Evolutionary conservation across 1,140 invertebrate species (phyloP), one percentile per base, ranked within the genome.

Genomic region (Bemisia tabaci): DNA sequence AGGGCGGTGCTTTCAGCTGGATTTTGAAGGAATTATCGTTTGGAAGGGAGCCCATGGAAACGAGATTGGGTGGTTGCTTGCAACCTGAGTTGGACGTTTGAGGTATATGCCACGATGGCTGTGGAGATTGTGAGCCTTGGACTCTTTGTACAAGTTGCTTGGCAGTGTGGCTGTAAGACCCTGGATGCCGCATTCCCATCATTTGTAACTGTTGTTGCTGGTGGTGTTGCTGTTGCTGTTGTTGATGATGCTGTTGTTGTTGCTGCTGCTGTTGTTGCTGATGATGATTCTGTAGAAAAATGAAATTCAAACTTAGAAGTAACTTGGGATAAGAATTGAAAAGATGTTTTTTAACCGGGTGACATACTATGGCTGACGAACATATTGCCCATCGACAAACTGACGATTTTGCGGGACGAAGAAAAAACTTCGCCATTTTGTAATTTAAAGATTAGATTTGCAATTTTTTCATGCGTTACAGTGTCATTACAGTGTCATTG

Each of bases 21-120:
- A 80, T 81, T 74, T 81, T 81, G 75, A 74, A 80, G 69, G 82
- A 81, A 74, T 83, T 82, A 64, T 82, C 82, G 59, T 74, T 68
- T 70, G 75, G 74, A 70, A 75, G 69, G 64, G 70, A 59, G 24
- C 61, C 62, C 23, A 65, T 9, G 12, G 27, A 58, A 1, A 64
- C 27, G 2, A 60, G 64, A 1, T 62, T 25, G 11, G 66, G 62
- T 1, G 62, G 63, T 27, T 62, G 63, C 33, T 65, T 59, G 12
- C 21, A 22, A 60, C 17, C 26, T 74, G 73, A 71, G 76, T 72
- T 67, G 77, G 74, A 71, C 78, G 79, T 68, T 74, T 86, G 85
- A 65, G 85, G 85, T 67, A 84, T 86, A 74, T 86, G 85, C 85
- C 85, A 86, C 75, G 84, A 83, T 68, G 83, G 58, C 24, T 66